Evolutionary conservation across 2,797 vertebrate genomes (phyloP).

Genomic region (Salmo trutta): DNA sequence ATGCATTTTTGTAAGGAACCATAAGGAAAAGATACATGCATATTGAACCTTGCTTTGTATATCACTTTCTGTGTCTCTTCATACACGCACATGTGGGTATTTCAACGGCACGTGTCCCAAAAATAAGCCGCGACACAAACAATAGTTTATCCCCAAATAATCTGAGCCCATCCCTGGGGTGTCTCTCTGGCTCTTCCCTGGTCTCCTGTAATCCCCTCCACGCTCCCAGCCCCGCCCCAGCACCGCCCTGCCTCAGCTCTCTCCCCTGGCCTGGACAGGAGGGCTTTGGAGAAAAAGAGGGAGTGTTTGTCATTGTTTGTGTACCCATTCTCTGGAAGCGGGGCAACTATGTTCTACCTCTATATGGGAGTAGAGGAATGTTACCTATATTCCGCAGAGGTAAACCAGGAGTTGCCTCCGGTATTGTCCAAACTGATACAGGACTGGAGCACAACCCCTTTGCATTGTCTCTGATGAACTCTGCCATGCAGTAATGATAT

Average conservation of each 20-base stretch:
- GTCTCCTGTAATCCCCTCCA: neutral
- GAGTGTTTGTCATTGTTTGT: neutral
- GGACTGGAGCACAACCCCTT: neutral
- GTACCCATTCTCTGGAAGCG: neutral
- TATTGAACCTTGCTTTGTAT: neutral
- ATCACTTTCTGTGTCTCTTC: neutral
- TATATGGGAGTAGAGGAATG: neutral
- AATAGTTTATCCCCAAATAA: constrained; percentile 9
- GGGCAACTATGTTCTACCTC: no score
- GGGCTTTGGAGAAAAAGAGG: neutral
- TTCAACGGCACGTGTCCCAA: constrained; percentile 12
- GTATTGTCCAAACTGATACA: neutral
- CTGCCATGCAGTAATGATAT: neutral
- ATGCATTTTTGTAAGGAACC: neutral
- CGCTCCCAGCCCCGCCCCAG: neutral
- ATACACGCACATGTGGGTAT: neutral
- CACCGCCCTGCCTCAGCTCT: neutral
- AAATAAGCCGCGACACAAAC: constrained; percentile 12
- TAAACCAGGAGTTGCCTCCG: neutral
- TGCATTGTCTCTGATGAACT: neutral
- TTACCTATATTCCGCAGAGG: neutral
- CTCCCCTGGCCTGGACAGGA: neutral
- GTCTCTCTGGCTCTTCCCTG: neutral
- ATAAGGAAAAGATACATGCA: neutral
- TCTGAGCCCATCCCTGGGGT: neutral